phyloP scores from a whole-genome alignment of 1,140 invertebrate genomes.

The Drosophila kanapiae region DNA sequence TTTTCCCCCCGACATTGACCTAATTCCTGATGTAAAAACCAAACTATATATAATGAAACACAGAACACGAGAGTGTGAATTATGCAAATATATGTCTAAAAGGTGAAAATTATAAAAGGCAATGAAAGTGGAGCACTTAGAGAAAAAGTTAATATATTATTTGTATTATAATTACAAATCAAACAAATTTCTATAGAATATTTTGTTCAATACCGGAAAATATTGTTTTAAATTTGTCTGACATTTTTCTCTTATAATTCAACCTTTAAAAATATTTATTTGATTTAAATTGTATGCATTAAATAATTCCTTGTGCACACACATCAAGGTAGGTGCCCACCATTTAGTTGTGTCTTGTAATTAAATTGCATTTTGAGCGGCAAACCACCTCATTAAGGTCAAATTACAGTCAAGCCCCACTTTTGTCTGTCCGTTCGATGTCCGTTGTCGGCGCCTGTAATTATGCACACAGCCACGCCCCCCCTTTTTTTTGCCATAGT shows the following conservation, averaged over 20 bases:
- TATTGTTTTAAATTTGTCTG: not conserved
- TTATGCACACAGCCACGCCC: slow-evolving; percentile 60
- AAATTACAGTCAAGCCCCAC: slow-evolving; percentile 66
- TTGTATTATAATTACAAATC: not conserved
- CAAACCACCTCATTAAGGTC: slow-evolving; percentile 75
- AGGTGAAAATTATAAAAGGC: slow-evolving; percentile 56
- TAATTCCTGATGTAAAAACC: slow-evolving; percentile 22
- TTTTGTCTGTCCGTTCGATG: slow-evolving; percentile 45
- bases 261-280: not conserved
- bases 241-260: not conserved
- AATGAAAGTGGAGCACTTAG: slow-evolving; percentile 1
- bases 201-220: not conserved
- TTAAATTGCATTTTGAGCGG: slow-evolving; percentile 68
- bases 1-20: slow-evolving; percentile 30
- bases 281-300: not conserved
- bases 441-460: slow-evolving; percentile 66
- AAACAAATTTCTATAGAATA: too few species aligned
- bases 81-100: slow-evolving; percentile 38
- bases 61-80: slow-evolving; percentile 22
- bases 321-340: slow-evolving; percentile 8
- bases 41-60: slow-evolving; percentile 24
- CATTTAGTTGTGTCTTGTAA: slow-evolving; percentile 46
- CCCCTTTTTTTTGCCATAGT: not conserved
- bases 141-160: not conserved
- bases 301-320: slow-evolving; percentile 4